These are phyloP conservation scores for Phoenicopterus ruber DNA, from an alignment of 2,113 vertebrate genomes.

Conservation along the genomic window DNA sequence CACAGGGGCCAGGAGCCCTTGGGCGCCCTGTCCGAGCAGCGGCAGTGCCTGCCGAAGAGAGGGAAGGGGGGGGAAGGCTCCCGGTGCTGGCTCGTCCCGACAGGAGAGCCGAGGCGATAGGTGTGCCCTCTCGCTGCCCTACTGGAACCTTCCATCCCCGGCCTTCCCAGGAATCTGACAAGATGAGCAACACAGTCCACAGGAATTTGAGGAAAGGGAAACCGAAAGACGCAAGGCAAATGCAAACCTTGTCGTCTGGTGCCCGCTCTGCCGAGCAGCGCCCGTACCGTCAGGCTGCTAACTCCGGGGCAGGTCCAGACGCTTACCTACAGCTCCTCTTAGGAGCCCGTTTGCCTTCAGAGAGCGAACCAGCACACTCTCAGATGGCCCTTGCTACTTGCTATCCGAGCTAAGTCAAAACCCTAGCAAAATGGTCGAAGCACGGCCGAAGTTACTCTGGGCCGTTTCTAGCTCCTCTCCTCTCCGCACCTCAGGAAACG, in stretches of 20 bases:
- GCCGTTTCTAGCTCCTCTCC: background rate
- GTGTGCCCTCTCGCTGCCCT: background rate
- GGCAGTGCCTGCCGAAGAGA: background rate
- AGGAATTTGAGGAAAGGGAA: background rate
- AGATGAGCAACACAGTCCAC: background rate
- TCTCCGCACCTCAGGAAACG: background rate
- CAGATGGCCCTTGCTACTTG: background rate
- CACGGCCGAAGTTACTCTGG: background rate
- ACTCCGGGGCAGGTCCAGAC: background rate
- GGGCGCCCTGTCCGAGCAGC: background rate
- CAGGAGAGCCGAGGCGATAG: fast-evolving
- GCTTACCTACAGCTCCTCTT: background rate
- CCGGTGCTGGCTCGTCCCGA: background rate
- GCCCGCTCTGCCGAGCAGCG: background rate
- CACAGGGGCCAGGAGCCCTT: background rate
- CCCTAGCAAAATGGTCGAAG: background rate
- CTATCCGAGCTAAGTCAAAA: background rate
- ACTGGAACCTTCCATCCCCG: fast-evolving
- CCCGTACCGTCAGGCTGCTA: background rate
- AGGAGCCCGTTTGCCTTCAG: background rate
- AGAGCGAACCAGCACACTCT: background rate
- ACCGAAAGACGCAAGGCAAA: fast-evolving
- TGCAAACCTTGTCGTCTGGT: background rate
- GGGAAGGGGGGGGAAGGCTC: background rate
- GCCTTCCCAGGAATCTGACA: background rate